Percentiles rank a stretch among this genome's conserved stretches.
These are phyloP conservation scores for Smutsia gigantea DNA, from an alignment of 2,797 vertebrate genomes.

Conservation along the genomic window DNA sequence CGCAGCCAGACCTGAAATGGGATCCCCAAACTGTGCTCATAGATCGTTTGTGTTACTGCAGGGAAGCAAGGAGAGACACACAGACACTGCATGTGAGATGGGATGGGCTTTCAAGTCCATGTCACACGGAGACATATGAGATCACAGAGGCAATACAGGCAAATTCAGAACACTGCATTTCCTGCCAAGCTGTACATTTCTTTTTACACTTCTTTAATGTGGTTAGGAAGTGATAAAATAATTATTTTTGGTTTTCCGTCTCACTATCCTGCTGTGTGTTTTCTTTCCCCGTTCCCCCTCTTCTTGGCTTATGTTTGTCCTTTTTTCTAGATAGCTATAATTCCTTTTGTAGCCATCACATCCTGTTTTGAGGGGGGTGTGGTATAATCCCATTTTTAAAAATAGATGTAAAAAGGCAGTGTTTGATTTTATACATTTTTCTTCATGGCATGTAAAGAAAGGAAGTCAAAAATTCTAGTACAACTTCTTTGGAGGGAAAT, in stretches of 20 bases:
- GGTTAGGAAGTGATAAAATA: background rate
- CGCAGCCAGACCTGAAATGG: background rate
- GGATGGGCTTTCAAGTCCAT: background rate
- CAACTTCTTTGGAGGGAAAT: background rate
- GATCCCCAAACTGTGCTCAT: background rate
- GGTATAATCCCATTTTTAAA: too few relatives aligned
- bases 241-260: conserved; percentile 62
- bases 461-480: background rate
- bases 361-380: background rate
- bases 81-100: conserved; percentile 33
- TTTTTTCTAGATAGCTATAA: background rate
- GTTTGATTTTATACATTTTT: background rate
- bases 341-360: background rate
- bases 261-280: conserved; percentile 52
- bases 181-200: background rate
- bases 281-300: background rate
- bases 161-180: background rate
- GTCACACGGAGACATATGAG: background rate
- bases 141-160: background rate
- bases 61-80: conserved; percentile 61
- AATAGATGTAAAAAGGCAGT: too few relatives aligned
- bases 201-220: background rate
- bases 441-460: background rate
- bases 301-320: background rate
- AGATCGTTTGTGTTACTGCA: background rate